These are phyloP conservation scores for Drosophila ambigua DNA, from an alignment of 1,140 invertebrate species.

Conservation along the genomic window DNA sequence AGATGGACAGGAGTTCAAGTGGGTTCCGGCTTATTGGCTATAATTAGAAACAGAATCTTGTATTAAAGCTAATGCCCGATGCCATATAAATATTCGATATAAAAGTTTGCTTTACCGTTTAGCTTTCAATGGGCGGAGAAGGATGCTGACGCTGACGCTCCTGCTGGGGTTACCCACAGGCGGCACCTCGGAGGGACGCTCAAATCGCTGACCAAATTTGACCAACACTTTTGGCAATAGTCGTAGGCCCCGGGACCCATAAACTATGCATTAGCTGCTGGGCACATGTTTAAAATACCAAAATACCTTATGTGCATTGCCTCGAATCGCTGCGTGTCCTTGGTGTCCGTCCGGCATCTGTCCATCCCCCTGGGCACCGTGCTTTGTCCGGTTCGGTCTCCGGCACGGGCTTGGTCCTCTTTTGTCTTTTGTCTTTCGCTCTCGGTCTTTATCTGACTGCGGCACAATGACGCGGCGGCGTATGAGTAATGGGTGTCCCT, in stretches of 20 bases:
- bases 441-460: conserved; percentile 66
- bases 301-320: conserved; percentile 53
- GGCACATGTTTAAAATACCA: conserved; percentile 76
- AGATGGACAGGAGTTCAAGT: conserved; percentile 14
- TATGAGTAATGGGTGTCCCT: conserved; percentile 72
- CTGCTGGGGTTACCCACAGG: no score
- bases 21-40: conserved; percentile 12
- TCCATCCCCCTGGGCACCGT: conserved; percentile 11
- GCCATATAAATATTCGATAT: no score
- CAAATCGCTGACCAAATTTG: conserved; percentile 60
- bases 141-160: no score
- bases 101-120: no score
- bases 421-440: conserved; percentile 54
- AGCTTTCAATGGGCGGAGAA: no score
- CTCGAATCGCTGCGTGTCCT: conserved; percentile 19
- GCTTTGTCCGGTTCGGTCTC: conserved; percentile 12
- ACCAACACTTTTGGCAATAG: conserved; percentile 60
- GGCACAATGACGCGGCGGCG: conserved; percentile 74
- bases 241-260: conserved; percentile 56
- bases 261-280: conserved; percentile 76
- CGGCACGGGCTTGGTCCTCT: conserved; percentile 16
- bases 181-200: not conserved
- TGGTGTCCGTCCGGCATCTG: conserved; percentile 41
- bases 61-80: not conserved
- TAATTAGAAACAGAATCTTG: not conserved